Conservation (phyloP, 2,113 vertebrate species). For the Callopanchax toddi region DNA sequence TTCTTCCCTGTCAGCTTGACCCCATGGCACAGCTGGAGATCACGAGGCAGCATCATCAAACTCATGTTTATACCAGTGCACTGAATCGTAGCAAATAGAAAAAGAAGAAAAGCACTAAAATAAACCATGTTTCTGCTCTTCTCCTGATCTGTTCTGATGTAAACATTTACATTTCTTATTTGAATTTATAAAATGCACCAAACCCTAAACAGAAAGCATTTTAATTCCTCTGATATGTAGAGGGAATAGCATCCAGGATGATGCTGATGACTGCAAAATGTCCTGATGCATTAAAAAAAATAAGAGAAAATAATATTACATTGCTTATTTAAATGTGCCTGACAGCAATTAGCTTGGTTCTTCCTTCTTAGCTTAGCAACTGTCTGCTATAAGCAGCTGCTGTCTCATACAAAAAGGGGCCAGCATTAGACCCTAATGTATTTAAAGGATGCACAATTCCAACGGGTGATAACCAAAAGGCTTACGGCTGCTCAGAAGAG, state of each 20-base stretch:
- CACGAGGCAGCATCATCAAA: slow-evolving; percentile 30
- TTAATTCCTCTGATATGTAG: too few species aligned
- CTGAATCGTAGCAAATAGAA: slow-evolving; percentile 28
- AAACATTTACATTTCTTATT: not conserved
- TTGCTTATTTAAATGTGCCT: slow-evolving; percentile 68
- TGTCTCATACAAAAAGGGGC: slow-evolving; percentile 57
- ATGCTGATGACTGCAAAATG: slow-evolving; percentile 55
- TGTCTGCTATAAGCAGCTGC: slow-evolving; percentile 46
- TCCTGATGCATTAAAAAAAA: slow-evolving; percentile 22
- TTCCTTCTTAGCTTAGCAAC: slow-evolving; percentile 45
- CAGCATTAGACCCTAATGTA: slow-evolving; percentile 74
- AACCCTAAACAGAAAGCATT: not conserved
- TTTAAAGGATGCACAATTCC: slow-evolving; percentile 82
- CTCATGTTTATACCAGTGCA: slow-evolving; percentile 31
- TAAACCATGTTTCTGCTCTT: slow-evolving; percentile 13
- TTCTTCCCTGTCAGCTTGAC: slow-evolving; percentile 33
- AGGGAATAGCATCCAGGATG: slow-evolving; percentile 7
- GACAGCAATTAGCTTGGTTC: slow-evolving; percentile 68
- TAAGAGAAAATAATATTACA: slow-evolving; percentile 23
- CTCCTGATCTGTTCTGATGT: slow-evolving; percentile 10
- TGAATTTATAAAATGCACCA: not conserved
- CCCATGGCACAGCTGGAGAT: slow-evolving; percentile 43
- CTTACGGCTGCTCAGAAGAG: slow-evolving; percentile 80
- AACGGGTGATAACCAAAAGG: slow-evolving; percentile 78
- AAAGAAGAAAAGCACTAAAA: slow-evolving; percentile 32